Evolutionary conservation across 2,113 vertebrate genomes (phyloP).

Genomic region (Cariama cristata): DNA sequence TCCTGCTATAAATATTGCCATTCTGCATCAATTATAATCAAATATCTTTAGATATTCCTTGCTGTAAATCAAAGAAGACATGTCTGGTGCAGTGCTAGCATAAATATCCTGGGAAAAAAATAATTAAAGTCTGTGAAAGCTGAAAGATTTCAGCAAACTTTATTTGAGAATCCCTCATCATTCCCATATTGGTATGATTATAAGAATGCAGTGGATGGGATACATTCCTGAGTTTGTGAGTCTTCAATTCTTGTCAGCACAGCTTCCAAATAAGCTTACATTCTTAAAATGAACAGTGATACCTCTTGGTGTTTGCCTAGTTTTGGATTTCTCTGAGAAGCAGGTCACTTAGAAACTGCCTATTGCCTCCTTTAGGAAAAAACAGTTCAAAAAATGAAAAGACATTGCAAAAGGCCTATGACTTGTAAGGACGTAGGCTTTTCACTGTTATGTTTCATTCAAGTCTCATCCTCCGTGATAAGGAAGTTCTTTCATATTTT

Average conservation of each 20-base stretch:
- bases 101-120: not conserved
- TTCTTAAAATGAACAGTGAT: not conserved
- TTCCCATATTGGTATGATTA: not conserved
- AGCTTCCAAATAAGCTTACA: not conserved
- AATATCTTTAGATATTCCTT: not conserved
- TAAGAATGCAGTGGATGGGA: not conserved
- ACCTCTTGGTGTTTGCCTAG: not conserved
- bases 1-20: not conserved
- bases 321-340: not conserved
- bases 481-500: not conserved
- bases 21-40: not conserved
- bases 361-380: not conserved
- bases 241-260: not conserved
- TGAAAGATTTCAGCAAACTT: not conserved
- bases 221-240: not conserved
- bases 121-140: not conserved
- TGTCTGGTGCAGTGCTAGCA: not conserved
- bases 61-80: not conserved
- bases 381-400: not conserved
- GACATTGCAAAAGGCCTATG: not conserved
- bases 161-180: not conserved
- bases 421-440: not conserved
- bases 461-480: not conserved
- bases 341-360: not conserved
- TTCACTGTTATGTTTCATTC: not conserved